phyloP scores from a whole-genome alignment of 2,888 invertebrate genomes.

The Heteropelma amictum region DNA sequence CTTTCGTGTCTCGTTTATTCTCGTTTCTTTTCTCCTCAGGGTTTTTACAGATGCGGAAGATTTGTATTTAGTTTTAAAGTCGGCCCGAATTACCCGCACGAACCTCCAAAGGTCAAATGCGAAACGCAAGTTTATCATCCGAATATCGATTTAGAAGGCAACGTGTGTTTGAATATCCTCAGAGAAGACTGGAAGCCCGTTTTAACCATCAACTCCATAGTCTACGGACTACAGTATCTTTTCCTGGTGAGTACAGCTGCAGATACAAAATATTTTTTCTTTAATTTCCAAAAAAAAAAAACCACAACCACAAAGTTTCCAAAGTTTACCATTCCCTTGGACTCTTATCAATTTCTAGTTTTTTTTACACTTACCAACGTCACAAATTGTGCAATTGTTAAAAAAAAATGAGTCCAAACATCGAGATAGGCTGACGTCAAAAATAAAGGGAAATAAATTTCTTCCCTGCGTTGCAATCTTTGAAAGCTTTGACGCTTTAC shows the following conservation, averaged over 20 bases:
- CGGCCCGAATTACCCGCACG: constrained; percentile 98
- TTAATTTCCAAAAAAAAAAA: neutral
- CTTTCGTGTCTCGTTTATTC: neutral
- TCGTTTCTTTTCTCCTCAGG: constrained; percentile 79
- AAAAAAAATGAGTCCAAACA: too few species aligned
- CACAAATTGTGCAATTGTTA: too few species aligned
- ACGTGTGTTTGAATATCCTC: constrained; percentile 97
- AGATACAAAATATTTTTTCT: neutral
- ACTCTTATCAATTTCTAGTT: too few species aligned
- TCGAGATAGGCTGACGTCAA: too few species aligned
- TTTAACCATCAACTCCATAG: constrained; percentile 97
- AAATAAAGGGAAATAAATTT: too few species aligned
- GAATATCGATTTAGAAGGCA: constrained; percentile 98
- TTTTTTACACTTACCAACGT: too few species aligned
- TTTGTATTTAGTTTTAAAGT: constrained; percentile 99
- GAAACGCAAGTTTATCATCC: constrained; percentile 99
- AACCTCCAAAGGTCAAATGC: constrained; percentile 99
- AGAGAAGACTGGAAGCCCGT: constrained; percentile 99
- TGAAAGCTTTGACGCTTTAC: too few species aligned
- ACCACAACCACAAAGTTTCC: too few species aligned
- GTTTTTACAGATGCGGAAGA: constrained; percentile 95
- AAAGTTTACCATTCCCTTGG: too few species aligned
- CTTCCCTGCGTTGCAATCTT: too few species aligned
- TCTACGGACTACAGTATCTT: constrained; percentile 98
- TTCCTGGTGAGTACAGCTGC: constrained; percentile 86